Evolutionary conservation across 2,888 invertebrate genomes (phyloP).

Genomic region (Terebella lapidaria): DNA sequence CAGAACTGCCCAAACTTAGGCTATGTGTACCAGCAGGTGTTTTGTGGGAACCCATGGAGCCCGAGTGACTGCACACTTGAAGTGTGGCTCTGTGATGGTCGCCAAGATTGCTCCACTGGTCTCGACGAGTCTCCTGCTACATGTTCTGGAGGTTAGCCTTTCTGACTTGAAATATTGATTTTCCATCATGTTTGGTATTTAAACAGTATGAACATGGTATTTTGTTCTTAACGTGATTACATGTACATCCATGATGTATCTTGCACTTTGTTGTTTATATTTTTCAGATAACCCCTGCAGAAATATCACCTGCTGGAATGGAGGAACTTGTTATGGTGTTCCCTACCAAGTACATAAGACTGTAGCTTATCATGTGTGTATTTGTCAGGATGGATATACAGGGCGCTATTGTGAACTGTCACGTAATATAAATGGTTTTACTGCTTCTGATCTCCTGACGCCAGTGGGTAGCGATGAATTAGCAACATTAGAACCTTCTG

Average conservation of each 20-base stretch:
- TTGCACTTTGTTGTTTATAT: too few relatives aligned
- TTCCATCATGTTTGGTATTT: neutral
- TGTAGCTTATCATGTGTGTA: conserved; percentile 52
- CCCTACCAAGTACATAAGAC: conserved; percentile 6
- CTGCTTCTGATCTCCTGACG: too few relatives aligned
- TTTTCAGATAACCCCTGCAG: conserved; percentile 23
- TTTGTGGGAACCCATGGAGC: neutral
- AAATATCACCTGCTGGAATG: conserved; percentile 21
- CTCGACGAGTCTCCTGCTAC: conserved; percentile 33
- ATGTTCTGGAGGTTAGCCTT: conserved; percentile 27
- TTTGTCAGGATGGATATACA: conserved; percentile 56
- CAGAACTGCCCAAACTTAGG: neutral
- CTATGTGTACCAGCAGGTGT: neutral
- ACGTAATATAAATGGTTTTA: too few relatives aligned
- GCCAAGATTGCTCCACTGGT: conserved; percentile 26
- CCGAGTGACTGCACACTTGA: conserved; percentile 22
- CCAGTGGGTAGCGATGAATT: too few relatives aligned
- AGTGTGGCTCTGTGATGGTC: conserved; percentile 31
- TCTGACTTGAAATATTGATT: too few relatives aligned
- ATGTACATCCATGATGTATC: too few relatives aligned
- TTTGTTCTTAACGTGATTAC: neutral
- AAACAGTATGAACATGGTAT: neutral
- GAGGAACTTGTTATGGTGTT: conserved; percentile 18
- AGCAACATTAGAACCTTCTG: too few relatives aligned
- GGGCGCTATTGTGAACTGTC: conserved; percentile 28